Base-by-base conservation (phyloP, 2,888 invertebrate genomes). In the Cephonodes hylas region DNA sequence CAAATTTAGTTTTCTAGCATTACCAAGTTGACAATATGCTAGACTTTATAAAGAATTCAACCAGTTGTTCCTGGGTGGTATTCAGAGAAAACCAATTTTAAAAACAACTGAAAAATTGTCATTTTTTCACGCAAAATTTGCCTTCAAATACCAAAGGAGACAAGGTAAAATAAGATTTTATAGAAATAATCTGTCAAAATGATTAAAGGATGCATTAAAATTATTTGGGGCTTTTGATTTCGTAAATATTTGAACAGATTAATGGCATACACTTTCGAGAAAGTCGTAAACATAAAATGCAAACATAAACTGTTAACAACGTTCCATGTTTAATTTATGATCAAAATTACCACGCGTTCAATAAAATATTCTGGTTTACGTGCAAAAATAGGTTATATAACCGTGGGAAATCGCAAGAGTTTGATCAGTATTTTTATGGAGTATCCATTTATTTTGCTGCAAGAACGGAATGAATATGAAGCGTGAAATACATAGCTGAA, bases 201-300 rank as follows among this genome's bases (percentile, higher is more conserved):
- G 34, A 34, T 42, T n/a, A 4, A 4, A 7, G 13, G 27, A 27
- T 6, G n/a, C 8, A 42, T 22, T 42, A 42, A 23, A 23, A 42
- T 42, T 42, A 58, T 25, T 42, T 42, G n/a, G 10, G 25, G 22
- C 42, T 38, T n/a, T 22, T 58, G 42, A 42, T 58, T 58, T 22
- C 31, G 53, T 53, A 53, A 31, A 53, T 18, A 31, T 31, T 15
- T 48, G 25, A 27, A 31, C 10, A 53, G 27, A 27, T 53, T 53
- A 53, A 53, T 27, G 31, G 18, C 53, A 3, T 5, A 53, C 27
- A 53, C 53, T 18, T 18, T 27, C 27, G 15, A 20, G 31, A 53
- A 53, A 31, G 53, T 18, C 53, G 20, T 53, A 53, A 31, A 44
- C 27, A 53, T 53, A 18, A 31, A 53, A 53, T 31, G 53, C 53